These are phyloP conservation scores for Hirtodrosophila duncani DNA, from an alignment of 2,888 invertebrate species.

Conservation along the genomic window DNA sequence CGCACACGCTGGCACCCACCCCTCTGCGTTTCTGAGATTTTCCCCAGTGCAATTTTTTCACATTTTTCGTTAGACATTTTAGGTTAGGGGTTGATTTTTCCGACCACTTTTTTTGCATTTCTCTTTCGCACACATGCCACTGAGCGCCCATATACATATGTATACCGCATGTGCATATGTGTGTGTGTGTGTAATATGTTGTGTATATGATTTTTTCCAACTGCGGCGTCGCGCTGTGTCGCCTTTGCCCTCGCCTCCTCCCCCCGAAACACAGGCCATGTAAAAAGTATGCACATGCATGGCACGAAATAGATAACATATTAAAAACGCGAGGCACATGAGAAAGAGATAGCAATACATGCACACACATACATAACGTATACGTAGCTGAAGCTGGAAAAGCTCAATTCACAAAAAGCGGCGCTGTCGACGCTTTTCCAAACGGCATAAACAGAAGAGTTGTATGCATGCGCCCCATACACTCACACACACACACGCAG, in stretches of 20 bases:
- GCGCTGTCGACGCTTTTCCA: slow-evolving; percentile 40
- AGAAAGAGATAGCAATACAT: slow-evolving; percentile 51
- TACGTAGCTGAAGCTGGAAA: slow-evolving; percentile 38
- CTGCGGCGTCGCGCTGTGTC: slow-evolving; percentile 17
- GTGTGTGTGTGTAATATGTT: slow-evolving; percentile 59
- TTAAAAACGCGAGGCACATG: slow-evolving; percentile 61
- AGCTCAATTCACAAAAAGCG: slow-evolving; percentile 45
- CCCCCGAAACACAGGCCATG: slow-evolving; percentile 23
- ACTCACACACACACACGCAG: slow-evolving; percentile 23
- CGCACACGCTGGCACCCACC: slow-evolving; percentile 30
- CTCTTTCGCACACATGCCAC: slow-evolving; percentile 58
- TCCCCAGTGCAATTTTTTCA: slow-evolving; percentile 35
- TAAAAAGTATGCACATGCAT: slow-evolving; percentile 58
- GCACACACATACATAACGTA: slow-evolving; percentile 10
- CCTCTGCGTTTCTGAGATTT: slow-evolving; percentile 33
- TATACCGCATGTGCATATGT: slow-evolving; percentile 12
- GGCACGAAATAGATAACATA: slow-evolving; percentile 73
- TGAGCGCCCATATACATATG: slow-evolving; percentile 34
- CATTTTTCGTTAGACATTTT: slow-evolving; percentile 37
- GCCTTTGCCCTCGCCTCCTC: background rate
- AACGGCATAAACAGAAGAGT: slow-evolving; percentile 62
- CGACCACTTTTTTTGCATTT: slow-evolving; percentile 56
- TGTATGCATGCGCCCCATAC: slow-evolving; percentile 55
- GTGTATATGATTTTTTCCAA: slow-evolving; percentile 61
- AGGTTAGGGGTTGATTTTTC: slow-evolving; percentile 70